These are phyloP conservation scores for Phortica magna DNA, from an alignment of 2,888 invertebrate species.

Conservation along the genomic window DNA sequence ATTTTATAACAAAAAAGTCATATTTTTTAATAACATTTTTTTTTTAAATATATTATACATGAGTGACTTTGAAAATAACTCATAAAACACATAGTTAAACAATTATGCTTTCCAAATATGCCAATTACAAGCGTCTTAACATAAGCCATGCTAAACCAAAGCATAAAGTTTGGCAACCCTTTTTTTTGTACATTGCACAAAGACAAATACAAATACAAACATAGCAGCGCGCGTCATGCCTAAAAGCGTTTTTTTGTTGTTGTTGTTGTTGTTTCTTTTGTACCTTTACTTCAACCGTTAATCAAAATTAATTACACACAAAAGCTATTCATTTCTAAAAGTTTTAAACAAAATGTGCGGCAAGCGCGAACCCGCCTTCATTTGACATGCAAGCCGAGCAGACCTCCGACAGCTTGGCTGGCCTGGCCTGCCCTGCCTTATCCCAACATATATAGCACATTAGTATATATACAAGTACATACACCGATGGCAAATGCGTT, in stretches of 20 bases:
- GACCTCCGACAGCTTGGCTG: constrained; percentile 4
- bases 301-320: constrained; percentile 70
- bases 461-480: neutral
- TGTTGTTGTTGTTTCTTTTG: no score
- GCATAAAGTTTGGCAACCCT: constrained; percentile 22
- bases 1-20: no score
- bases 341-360: constrained; percentile 30
- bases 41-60: no score
- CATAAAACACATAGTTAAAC: no score
- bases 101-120: no score
- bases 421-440: neutral
- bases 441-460: constrained; percentile 36
- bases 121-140: no score
- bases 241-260: no score
- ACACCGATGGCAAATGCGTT: constrained; percentile 51
- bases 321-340: constrained; percentile 33
- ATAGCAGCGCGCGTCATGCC: neutral
- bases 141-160: neutral
- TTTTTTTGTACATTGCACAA: neutral
- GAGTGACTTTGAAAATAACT: no score
- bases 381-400: constrained; percentile 63
- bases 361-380: constrained; percentile 50
- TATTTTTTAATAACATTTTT: no score
- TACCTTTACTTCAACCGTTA: constrained; percentile 52
- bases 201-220: neutral